Evolutionary conservation across 1,140 invertebrate genomes (phyloP), one percentile per base, ranked within the genome.

Genomic region (Drosophila pectinifera): DNA sequence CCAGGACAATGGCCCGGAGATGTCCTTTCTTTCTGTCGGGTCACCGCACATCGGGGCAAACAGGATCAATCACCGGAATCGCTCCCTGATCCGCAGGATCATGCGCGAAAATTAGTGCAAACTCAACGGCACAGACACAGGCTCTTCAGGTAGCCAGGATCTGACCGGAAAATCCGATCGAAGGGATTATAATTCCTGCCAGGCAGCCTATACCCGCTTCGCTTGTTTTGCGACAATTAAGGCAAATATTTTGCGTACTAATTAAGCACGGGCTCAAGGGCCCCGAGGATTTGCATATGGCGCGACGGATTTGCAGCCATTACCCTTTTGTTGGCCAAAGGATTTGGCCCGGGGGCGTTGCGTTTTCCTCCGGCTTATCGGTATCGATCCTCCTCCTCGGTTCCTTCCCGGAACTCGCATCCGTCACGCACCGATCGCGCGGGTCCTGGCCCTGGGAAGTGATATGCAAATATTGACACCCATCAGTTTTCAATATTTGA

Each of bases 241-340:
- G 85, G 78, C 89, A 91, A 91, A 91, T 91, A 91, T 91, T 91
- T 91, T 91, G 89, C 68, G 89, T 91, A 89, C 84, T 91, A 91
- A 91, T 91, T 91, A 86, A 89, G 78, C 78, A 59, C 20, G 69
- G 69, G 69, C 51, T 64, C 34, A 51, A 57, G 41, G 11, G 36
- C 5, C 39, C 38, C n/a, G 24, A 16, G 36, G 36, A 88, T 89
- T 84, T 89, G 84, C 81, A 84, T 84, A 86, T 55, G 49, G 67
- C 55, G 58, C 73, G 57, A 41, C 70, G 85, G 80, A 89, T 89
- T 89, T 89, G 80, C 77, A 84, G 77, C 68, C 59, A 89, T 89
- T 89, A 89, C 84, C 84, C 84, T 89, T 89, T 89, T 84, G 64
- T 83, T 79, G 65, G 34, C 45, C 22, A 82, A 80, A 80, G 84